These are phyloP conservation scores for Drosophila eohydei DNA, from an alignment of 2,888 invertebrate genomes.

Conservation along the genomic window DNA sequence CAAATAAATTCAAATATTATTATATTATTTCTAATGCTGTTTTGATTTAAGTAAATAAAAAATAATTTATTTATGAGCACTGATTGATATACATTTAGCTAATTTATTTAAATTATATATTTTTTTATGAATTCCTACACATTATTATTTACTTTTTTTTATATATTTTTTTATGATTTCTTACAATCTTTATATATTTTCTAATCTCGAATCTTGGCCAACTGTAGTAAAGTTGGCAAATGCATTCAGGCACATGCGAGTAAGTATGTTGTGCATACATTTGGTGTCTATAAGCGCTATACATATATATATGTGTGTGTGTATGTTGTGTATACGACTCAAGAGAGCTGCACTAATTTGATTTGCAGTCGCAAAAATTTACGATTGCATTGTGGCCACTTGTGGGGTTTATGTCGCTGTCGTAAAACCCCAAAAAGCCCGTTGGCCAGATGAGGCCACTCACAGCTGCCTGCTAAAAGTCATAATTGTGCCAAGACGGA, in stretches of 20 bases:
- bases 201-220: neutral
- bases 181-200: too few species aligned
- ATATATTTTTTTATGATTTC: neutral
- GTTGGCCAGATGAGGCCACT: slow-evolving; percentile 56
- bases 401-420: slow-evolving; percentile 53
- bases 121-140: too few species aligned
- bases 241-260: slow-evolving; percentile 1
- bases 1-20: too few species aligned
- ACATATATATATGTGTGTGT: neutral
- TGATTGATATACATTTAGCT: neutral
- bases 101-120: neutral
- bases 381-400: slow-evolving; percentile 62
- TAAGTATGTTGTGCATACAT: slow-evolving; percentile 6
- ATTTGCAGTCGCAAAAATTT: slow-evolving; percentile 59
- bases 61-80: too few species aligned
- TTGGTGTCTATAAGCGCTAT: slow-evolving; percentile 1
- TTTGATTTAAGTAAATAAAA: too few species aligned
- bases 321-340: neutral
- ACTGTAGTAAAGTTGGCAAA: neutral
- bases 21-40: too few species aligned
- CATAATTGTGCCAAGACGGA: slow-evolving; percentile 53
- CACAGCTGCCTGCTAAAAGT: slow-evolving; percentile 54
- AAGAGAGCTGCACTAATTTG: slow-evolving; percentile 51
- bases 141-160: neutral
- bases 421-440: slow-evolving; percentile 44